A percentile compares a stretch with the other conserved stretches of the same genome.
phyloP scores from a whole-genome alignment of 2,888 invertebrate genomes.

The Idaea aversata region DNA sequence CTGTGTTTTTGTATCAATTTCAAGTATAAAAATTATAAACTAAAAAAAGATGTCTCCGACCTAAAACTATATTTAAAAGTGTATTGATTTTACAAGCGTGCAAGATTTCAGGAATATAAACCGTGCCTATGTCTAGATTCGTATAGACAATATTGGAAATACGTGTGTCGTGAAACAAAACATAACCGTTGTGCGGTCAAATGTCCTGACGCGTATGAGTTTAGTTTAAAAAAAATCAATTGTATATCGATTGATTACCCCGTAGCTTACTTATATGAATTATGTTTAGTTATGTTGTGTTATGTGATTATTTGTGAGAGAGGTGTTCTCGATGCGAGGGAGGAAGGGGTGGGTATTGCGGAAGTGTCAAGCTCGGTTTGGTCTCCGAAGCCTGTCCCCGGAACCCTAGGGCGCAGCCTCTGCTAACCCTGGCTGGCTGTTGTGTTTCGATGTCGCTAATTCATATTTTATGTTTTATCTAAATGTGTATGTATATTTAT shows the following conservation, averaged over 20 bases:
- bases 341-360: constrained; percentile 80
- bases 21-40: constrained; percentile 13
- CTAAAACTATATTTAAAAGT: constrained; percentile 41
- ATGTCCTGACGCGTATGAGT: constrained; percentile 57
- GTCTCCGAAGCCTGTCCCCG: constrained; percentile 68
- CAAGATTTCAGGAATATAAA: constrained; percentile 52
- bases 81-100: constrained; percentile 60
- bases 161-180: constrained; percentile 24
- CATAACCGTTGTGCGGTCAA: constrained; percentile 45
- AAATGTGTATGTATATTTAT: constrained; percentile 70
- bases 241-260: constrained; percentile 53
- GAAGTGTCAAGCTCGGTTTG: constrained; percentile 76
- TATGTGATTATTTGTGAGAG: constrained; percentile 79
- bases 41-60: constrained; percentile 20
- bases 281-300: constrained; percentile 72
- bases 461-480: constrained; percentile 60
- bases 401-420: constrained; percentile 77
- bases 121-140: constrained; percentile 34
- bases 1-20: constrained; percentile 49
- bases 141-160: constrained; percentile 36
- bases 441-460: constrained; percentile 78
- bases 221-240: constrained; percentile 27
- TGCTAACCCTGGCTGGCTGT: constrained; percentile 80
- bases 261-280: constrained; percentile 57
- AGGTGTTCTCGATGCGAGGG: constrained; percentile 81